Evolutionary conservation across 2,113 vertebrate species (phyloP).

Genomic region (Lampris incognitus): DNA sequence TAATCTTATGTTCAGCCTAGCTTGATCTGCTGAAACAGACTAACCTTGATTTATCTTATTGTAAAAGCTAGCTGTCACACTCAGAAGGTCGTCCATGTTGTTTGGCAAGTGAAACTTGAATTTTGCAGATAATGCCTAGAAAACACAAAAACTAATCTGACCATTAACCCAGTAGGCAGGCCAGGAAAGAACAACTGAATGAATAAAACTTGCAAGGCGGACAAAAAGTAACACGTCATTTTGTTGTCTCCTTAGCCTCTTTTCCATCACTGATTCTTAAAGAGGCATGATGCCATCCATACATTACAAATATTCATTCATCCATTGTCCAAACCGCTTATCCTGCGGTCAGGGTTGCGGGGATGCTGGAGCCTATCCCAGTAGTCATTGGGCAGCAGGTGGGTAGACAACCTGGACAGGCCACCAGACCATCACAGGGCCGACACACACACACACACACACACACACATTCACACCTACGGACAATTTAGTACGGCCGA

Average conservation of each 20-base stretch:
- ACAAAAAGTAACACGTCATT: slow-evolving; percentile 13
- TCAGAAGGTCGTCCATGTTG: not conserved
- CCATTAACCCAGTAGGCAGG: not conserved
- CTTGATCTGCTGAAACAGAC: not conserved
- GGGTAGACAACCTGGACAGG: too few species aligned
- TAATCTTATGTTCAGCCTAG: too few species aligned
- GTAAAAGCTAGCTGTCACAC: too few species aligned
- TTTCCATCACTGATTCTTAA: slow-evolving; percentile 29
- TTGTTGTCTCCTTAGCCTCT: slow-evolving; percentile 21
- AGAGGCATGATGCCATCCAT: slow-evolving; percentile 3
- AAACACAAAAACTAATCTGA: not conserved
- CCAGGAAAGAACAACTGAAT: not conserved
- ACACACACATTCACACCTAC: too few species aligned
- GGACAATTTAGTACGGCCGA: too few species aligned
- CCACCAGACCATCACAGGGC: too few species aligned
- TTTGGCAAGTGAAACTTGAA: slow-evolving; percentile 4
- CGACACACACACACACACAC: too few species aligned
- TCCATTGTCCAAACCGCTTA: not conserved
- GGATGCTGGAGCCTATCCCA: too few species aligned
- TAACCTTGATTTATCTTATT: too few species aligned
- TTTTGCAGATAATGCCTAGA: slow-evolving; percentile 1
- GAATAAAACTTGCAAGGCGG: slow-evolving; percentile 1
- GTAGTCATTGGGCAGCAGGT: too few species aligned
- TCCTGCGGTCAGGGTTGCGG: too few species aligned
- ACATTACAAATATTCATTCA: slow-evolving; percentile 22